Evolutionary conservation across 2,888 invertebrate genomes (phyloP).

Genomic region (Emesis furor): DNA sequence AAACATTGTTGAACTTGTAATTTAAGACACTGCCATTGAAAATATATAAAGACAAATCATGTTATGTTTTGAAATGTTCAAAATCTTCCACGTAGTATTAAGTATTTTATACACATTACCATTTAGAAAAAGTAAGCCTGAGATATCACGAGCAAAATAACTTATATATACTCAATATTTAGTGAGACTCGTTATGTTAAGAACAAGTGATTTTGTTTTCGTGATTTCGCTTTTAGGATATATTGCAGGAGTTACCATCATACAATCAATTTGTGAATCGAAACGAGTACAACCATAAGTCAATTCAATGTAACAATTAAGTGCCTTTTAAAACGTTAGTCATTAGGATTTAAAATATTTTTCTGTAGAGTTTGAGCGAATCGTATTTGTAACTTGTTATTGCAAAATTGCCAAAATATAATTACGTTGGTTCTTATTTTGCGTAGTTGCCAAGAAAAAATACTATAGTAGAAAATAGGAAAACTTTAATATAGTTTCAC

Average conservation of each 20-base stretch:
- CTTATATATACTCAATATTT: conserved; percentile 6
- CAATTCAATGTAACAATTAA: conserved; percentile 89
- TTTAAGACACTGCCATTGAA: conserved; percentile 84
- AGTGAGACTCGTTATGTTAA: conserved; percentile 1
- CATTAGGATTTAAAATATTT: conserved; percentile 89
- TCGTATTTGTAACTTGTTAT: conserved; percentile 79
- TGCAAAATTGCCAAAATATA: conserved; percentile 86
- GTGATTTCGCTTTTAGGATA: conserved; percentile 82
- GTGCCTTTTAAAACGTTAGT: conserved; percentile 90
- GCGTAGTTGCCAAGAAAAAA: not conserved
- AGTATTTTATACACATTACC: conserved; percentile 90
- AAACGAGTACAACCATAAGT: conserved; percentile 89
- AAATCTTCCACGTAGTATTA: conserved; percentile 89
- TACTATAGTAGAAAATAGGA: not conserved
- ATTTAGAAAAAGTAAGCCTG: conserved; percentile 88
- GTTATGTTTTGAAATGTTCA: conserved; percentile 81
- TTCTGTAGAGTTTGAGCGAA: conserved; percentile 77
- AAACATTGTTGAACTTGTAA: conserved; percentile 79
- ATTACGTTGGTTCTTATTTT: conserved; percentile 72
- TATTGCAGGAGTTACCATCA: conserved; percentile 90
- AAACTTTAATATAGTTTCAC: not conserved
- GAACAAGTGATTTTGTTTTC: conserved; percentile 81
- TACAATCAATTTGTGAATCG: conserved; percentile 90
- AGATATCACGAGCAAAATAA: conserved; percentile 77
- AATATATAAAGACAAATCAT: conserved; percentile 80